These are phyloP conservation scores for Mycogona germanica DNA, from an alignment of 2,888 invertebrate genomes.

Conservation along the genomic window DNA sequence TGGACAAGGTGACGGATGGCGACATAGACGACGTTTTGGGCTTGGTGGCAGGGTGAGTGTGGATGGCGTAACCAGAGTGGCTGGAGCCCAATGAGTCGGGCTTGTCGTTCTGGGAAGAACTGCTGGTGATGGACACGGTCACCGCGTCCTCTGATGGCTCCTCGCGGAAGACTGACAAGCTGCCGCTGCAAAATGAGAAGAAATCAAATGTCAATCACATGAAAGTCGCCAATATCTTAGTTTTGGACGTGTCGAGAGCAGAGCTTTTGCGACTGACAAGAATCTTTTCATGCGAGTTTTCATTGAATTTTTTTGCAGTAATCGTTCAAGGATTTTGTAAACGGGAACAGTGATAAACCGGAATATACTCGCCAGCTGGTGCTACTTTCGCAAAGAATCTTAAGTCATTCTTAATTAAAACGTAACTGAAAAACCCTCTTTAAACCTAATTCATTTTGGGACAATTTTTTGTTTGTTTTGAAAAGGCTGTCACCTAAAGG, in stretches of 20 bases:
- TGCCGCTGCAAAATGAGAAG: conserved; percentile 25
- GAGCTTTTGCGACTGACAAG: too few relatives aligned
- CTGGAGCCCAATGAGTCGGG: conserved; percentile 16
- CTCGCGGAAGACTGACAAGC: conserved; percentile 27
- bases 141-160: conserved; percentile 21
- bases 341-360: too few relatives aligned
- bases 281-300: too few relatives aligned
- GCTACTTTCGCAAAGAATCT: too few relatives aligned
- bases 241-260: too few relatives aligned
- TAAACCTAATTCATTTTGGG: not conserved
- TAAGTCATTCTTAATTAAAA: too few relatives aligned
- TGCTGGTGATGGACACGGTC: conserved; percentile 19
- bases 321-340: too few relatives aligned
- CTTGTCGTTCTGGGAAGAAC: conserved; percentile 19
- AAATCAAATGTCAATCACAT: too few relatives aligned
- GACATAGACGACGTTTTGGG: conserved; percentile 13
- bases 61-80: conserved; percentile 16
- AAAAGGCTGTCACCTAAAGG: not conserved
- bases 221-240: too few relatives aligned
- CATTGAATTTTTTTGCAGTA: too few relatives aligned
- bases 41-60: conserved; percentile 6
- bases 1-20: conserved; percentile 15
- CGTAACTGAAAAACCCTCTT: too few relatives aligned
- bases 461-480: not conserved
- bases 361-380: too few relatives aligned